These are phyloP conservation scores for Ormyrus rosae DNA, from an alignment of 2,888 invertebrate species.

Conservation along the genomic window DNA sequence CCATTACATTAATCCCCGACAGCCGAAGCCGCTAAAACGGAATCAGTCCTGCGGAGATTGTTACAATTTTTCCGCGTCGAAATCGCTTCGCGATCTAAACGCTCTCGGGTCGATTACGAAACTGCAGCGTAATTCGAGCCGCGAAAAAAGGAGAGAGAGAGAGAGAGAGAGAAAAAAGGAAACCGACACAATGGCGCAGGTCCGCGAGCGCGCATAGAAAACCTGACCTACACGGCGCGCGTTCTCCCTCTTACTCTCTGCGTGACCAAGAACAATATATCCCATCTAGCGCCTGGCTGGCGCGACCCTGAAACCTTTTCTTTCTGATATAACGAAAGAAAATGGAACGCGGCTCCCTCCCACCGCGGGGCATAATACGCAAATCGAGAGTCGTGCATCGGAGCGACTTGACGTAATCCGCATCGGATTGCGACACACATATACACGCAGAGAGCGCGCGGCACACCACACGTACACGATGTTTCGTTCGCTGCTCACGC, in stretches of 20 bases:
- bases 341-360: constrained; percentile 32
- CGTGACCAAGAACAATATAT: constrained; percentile 37
- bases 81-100: constrained; percentile 30
- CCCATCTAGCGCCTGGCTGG: not conserved
- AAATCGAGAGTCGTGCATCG: constrained; percentile 47
- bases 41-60: constrained; percentile 32
- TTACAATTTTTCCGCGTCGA: constrained; percentile 46
- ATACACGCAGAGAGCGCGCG: not conserved
- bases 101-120: constrained; percentile 15
- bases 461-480: not conserved
- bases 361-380: constrained; percentile 4
- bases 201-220: constrained; percentile 23
- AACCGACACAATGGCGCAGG: constrained; percentile 37
- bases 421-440: constrained; percentile 29
- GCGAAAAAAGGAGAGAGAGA: constrained; percentile 2
- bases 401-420: constrained; percentile 43
- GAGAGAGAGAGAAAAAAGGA: not conserved
- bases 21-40: constrained; percentile 9
- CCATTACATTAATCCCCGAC: not conserved
- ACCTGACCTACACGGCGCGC: constrained; percentile 38
- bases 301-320: constrained; percentile 50
- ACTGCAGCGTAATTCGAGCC: constrained; percentile 28
- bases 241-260: not conserved
- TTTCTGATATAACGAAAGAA: constrained; percentile 44
- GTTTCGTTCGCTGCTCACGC: too few species aligned